Evolutionary conservation across 2,888 invertebrate species (phyloP), one percentile per base, ranked within the genome.

Genomic region (Philaethria dido): DNA sequence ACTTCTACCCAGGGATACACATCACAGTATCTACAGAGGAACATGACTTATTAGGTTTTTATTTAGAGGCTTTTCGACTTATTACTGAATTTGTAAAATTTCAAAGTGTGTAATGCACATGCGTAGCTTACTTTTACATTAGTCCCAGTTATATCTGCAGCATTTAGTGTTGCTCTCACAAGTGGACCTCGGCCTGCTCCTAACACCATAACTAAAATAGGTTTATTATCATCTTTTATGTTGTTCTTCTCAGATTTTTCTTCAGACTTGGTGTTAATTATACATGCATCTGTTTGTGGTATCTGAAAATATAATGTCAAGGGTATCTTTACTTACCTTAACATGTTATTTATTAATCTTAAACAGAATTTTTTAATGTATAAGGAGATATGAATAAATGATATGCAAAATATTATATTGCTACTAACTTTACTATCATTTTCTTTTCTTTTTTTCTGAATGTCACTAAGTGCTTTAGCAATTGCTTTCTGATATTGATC

Each of bases 151-250:
- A 95, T 94, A 74, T 94, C 97, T 93, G 94, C 92, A 9, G 99
- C 99, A 84, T 96, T 96, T 2, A 99, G 86, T 60, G 97, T 94
- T n/a, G 98, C 97, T 75, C 97, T 94, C 2, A 99, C 98, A 62
- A 99, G 89, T 0, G 99, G 99, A 0, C 99, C 99, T 78, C 99
- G 93, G 0, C 99, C 99, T 52, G 98, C 99, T 13, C 98, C 98
- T 36, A 99, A 94, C 13, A 99, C 96, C 96, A 98, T 98, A 22
- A 98, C 93, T 63, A 96, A 91, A 13, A 93, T 81, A 13, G 83
- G 80, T 66, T 76, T 75, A 25, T 50, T n/a, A 45, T 80, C 79
- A 66, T 74, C 75, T 25, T 68, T 87, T 59, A 91, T 74, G 75
- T 67, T 77, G 60, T 72, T 55, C 25, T 36, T 29, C 50, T 73